phyloP scores from a whole-genome alignment of 1,140 invertebrate genomes.

The Probaryconus sp. region DNA sequence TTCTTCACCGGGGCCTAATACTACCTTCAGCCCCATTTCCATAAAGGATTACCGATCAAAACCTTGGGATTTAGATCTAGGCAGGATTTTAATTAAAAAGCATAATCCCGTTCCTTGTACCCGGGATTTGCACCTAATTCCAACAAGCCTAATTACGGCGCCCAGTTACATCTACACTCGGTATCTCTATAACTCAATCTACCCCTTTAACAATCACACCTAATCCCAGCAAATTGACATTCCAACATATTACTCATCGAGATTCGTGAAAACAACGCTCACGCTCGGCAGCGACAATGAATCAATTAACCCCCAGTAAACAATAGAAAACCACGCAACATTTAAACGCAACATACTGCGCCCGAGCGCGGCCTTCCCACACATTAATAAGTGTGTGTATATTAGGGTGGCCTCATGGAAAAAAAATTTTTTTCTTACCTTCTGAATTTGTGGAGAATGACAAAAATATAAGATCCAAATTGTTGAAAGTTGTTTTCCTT shows the following conservation, averaged over 20 bases:
- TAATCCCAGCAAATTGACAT: slow-evolving; percentile 40
- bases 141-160: slow-evolving; percentile 5
- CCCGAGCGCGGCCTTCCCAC: no score
- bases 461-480: no score
- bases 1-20: no score
- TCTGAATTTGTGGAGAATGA: no score
- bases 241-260: slow-evolving; percentile 27
- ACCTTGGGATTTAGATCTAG: slow-evolving; percentile 19
- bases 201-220: no score
- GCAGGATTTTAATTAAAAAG: slow-evolving; percentile 32
- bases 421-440: no score
- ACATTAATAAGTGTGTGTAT: no score
- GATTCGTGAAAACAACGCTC: slow-evolving; percentile 34
- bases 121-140: slow-evolving; percentile 27
- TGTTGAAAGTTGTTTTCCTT: no score
- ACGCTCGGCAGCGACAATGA: slow-evolving; percentile 43
- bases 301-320: slow-evolving; percentile 26
- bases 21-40: no score
- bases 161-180: slow-evolving; percentile 41
- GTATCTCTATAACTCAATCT: slow-evolving; percentile 23
- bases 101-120: slow-evolving; percentile 19
- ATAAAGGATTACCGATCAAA: neutral
- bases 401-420: no score
- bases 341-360: no score
- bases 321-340: slow-evolving; percentile 5